Conservation (phyloP, 2,113 vertebrate genomes). For the Laterallus jamaicensis region DNA sequence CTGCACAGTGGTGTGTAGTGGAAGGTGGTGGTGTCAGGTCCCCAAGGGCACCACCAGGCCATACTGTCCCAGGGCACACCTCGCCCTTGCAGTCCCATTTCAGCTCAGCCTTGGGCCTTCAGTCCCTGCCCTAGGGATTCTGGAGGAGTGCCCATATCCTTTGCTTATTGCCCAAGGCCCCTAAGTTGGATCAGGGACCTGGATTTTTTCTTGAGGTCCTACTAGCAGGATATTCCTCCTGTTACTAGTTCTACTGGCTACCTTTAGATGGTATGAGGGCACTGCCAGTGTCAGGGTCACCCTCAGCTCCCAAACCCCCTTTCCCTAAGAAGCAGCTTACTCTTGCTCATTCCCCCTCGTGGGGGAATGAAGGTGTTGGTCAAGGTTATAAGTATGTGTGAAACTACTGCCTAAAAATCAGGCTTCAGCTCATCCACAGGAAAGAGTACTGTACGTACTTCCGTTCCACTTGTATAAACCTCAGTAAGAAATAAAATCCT, state of each 20-base stretch:
- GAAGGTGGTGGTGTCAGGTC: no score
- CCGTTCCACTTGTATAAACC: not conserved
- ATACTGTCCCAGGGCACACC: not conserved
- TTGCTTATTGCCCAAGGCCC: accelerated
- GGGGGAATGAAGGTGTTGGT: not conserved
- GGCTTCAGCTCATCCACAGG: not conserved
- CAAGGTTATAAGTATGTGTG: not conserved
- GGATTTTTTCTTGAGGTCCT: not conserved
- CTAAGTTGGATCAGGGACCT: not conserved
- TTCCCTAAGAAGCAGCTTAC: not conserved
- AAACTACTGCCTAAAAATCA: not conserved
- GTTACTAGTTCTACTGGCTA: not conserved
- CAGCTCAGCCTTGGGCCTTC: not conserved
- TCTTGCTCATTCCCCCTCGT: not conserved
- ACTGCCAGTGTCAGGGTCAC: not conserved
- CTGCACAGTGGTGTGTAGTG: no score
- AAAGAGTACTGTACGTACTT: not conserved
- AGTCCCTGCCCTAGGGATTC: not conserved
- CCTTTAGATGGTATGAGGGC: not conserved
- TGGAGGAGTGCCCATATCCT: no score
- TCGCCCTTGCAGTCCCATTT: not conserved
- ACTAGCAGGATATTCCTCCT: accelerated
- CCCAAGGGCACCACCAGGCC: no score
- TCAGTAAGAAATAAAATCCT: not conserved
- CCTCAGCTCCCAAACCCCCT: not conserved